phyloP scores from a whole-genome alignment of 2,113 vertebrate genomes.

The Oreotragus oreotragus region DNA sequence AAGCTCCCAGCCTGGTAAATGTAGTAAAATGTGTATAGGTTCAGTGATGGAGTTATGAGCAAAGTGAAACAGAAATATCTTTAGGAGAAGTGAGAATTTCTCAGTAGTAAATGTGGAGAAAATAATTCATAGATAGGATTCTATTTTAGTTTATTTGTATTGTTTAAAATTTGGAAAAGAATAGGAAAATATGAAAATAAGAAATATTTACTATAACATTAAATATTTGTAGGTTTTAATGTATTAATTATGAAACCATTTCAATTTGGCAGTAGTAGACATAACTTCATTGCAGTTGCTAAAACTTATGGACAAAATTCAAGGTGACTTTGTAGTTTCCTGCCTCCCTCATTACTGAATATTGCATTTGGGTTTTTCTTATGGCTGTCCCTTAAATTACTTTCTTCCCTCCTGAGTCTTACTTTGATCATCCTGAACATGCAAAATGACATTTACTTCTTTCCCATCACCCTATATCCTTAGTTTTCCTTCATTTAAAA shows the following conservation, averaged over 20 bases:
- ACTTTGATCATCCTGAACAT: neutral
- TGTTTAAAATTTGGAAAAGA: neutral
- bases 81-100: neutral
- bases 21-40: neutral
- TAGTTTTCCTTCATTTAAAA: conserved; percentile 4
- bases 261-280: neutral
- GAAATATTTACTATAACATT: neutral
- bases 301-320: neutral
- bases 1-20: neutral
- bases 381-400: neutral
- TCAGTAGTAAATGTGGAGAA: neutral
- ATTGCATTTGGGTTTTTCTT: neutral
- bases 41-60: neutral
- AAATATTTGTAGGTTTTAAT: neutral
- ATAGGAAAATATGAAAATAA: neutral
- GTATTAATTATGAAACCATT: neutral
- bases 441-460: neutral
- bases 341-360: neutral
- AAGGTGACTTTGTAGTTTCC: neutral
- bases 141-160: neutral
- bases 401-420: neutral
- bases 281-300: neutral
- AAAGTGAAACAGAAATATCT: neutral
- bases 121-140: neutral
- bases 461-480: neutral